These are phyloP conservation scores for Drosophila anomelani DNA, from an alignment of 2,888 invertebrate species.

Conservation along the genomic window DNA sequence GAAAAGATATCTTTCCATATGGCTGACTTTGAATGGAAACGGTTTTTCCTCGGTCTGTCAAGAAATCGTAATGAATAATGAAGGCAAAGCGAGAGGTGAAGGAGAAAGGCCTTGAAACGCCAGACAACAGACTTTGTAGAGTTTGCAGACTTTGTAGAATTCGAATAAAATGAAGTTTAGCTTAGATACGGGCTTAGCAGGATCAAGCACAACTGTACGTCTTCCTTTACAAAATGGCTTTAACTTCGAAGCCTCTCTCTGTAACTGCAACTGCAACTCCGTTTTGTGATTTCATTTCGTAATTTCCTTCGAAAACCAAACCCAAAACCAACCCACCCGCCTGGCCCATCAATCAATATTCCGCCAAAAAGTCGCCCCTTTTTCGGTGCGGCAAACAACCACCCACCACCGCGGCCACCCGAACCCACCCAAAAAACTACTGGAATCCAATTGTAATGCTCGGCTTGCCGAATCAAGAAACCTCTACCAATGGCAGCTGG, in stretches of 20 bases:
- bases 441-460: conserved; percentile 30
- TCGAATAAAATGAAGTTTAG: background rate
- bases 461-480: conserved; percentile 22
- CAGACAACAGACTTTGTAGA: background rate
- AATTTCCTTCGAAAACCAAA: conserved; percentile 3
- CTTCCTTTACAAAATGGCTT: background rate
- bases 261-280: background rate
- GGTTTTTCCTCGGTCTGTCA: conserved; percentile 59
- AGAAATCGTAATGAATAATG: conserved; percentile 68
- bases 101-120: conserved; percentile 13
- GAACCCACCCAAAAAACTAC: conserved; percentile 16
- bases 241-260: background rate
- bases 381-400: conserved; percentile 36
- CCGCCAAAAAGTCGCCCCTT: conserved; percentile 39
- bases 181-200: conserved; percentile 1
- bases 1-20: conserved; percentile 75
- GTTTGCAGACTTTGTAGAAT: background rate
- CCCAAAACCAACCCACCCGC: conserved; percentile 25
- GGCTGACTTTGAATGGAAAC: conserved; percentile 70
- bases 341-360: conserved; percentile 50
- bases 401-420: conserved; percentile 42
- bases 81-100: conserved; percentile 21
- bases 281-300: background rate
- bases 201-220: conserved; percentile 24
- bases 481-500: conserved; percentile 18